A percentile compares a stretch with the other conserved stretches of the same genome.
phyloP scores from a whole-genome alignment of 1,140 invertebrate species.

The Cydia fagiglandana region DNA sequence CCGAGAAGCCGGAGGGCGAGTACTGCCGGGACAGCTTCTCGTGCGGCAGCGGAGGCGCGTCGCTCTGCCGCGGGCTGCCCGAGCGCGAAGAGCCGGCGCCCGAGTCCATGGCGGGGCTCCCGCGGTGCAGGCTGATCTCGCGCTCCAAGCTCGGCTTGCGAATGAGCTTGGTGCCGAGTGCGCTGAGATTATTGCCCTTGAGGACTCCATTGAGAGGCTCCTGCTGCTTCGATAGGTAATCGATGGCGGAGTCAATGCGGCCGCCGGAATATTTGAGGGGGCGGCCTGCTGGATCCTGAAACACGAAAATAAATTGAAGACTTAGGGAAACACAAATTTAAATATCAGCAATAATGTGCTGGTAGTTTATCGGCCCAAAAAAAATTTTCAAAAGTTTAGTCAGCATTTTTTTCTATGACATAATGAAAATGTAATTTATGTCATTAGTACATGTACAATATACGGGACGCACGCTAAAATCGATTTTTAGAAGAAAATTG shows the following conservation, averaged over 20 bases:
- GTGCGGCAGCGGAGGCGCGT: slow-evolving; percentile 76
- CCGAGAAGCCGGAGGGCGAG: slow-evolving; percentile 84
- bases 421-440: no score
- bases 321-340: background rate
- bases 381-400: no score
- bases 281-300: slow-evolving; percentile 83
- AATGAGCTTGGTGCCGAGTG: slow-evolving; percentile 87
- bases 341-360: no score
- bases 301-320: slow-evolving; percentile 34
- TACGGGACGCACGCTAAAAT: no score
- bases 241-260: slow-evolving; percentile 84
- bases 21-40: slow-evolving; percentile 81
- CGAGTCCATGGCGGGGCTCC: slow-evolving; percentile 92
- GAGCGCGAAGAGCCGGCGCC: slow-evolving; percentile 93
- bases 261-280: slow-evolving; percentile 85
- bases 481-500: no score
- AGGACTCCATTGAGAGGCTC: slow-evolving; percentile 80
- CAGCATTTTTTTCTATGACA: no score
- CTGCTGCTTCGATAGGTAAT: slow-evolving; percentile 84
- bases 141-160: slow-evolving; percentile 92
- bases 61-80: slow-evolving; percentile 88
- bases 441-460: no score
- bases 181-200: slow-evolving; percentile 78
- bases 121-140: slow-evolving; percentile 86
- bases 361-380: no score